phyloP scores from a whole-genome alignment of 2,888 invertebrate genomes.

The Drosophila pseudotalamancana region DNA sequence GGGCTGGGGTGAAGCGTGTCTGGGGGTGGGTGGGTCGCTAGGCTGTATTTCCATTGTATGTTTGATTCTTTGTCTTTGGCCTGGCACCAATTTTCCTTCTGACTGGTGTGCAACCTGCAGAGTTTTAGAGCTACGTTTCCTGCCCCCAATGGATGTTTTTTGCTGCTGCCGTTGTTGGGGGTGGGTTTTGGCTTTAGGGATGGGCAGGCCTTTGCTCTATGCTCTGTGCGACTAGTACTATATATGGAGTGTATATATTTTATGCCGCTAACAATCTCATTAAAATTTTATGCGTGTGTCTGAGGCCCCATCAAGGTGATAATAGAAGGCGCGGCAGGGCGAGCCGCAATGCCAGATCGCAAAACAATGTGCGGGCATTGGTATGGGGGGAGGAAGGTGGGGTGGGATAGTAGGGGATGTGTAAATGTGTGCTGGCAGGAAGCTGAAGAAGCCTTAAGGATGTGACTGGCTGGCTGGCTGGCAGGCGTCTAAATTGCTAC shows the following conservation, averaged over 20 bases:
- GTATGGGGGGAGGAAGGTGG: background rate
- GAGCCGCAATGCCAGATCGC: slow-evolving; percentile 23
- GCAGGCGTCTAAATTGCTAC: slow-evolving; percentile 76
- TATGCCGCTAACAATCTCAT: slow-evolving; percentile 78
- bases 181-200: too few relatives aligned
- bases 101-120: slow-evolving; percentile 52
- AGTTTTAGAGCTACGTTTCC: slow-evolving; percentile 28
- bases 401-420: background rate
- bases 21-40: background rate
- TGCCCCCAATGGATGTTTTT: too few relatives aligned
- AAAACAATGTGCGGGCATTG: background rate
- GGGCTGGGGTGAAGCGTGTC: background rate
- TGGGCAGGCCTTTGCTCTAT: slow-evolving; percentile 16
- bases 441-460: slow-evolving; percentile 35
- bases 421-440: background rate
- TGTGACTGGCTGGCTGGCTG: slow-evolving; percentile 38
- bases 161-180: slow-evolving; percentile 4
- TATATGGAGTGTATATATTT: slow-evolving; percentile 67
- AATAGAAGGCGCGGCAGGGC: slow-evolving; percentile 53
- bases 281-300: slow-evolving; percentile 79
- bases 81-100: slow-evolving; percentile 43
- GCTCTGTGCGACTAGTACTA: slow-evolving; percentile 12
- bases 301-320: slow-evolving; percentile 66
- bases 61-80: slow-evolving; percentile 46
- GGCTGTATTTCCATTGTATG: slow-evolving; percentile 30